Conservation (phyloP, 2,113 vertebrate genomes). For the Oceanites oceanicus region DNA sequence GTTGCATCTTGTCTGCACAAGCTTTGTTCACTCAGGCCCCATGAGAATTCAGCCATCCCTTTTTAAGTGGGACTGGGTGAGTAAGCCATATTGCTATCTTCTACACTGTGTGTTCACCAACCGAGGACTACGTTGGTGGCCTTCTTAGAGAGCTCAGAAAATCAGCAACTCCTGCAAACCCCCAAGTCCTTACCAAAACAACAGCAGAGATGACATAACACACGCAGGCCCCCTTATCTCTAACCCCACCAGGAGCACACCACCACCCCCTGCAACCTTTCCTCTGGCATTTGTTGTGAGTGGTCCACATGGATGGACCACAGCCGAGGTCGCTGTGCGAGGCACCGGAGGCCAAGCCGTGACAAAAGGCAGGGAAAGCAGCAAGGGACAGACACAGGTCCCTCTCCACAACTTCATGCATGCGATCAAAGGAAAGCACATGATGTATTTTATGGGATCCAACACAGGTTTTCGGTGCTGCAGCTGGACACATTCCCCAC, state of each 20-base stretch:
- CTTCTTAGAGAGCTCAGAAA: background rate
- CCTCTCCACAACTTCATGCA: background rate
- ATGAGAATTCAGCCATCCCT: background rate
- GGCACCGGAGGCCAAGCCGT: background rate
- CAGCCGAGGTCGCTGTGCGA: background rate
- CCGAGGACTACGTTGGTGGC: background rate
- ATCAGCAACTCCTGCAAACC: background rate
- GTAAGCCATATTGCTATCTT: background rate
- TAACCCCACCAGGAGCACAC: background rate
- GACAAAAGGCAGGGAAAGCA: background rate
- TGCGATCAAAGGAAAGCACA: accelerated
- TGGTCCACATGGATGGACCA: accelerated
- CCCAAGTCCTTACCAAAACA: background rate
- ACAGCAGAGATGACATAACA: background rate
- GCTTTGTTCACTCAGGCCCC: background rate
- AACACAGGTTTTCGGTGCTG: background rate
- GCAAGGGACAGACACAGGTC: background rate
- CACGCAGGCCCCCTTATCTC: background rate
- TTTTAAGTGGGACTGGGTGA: accelerated
- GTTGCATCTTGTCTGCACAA: background rate
- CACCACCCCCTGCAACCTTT: background rate
- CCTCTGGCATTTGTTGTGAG: background rate
- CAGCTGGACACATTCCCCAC: background rate
- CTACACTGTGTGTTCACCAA: accelerated
- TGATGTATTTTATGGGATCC: background rate